Conservation (phyloP, 1,140 invertebrate genomes). For the Trissolcus basalis region DNA sequence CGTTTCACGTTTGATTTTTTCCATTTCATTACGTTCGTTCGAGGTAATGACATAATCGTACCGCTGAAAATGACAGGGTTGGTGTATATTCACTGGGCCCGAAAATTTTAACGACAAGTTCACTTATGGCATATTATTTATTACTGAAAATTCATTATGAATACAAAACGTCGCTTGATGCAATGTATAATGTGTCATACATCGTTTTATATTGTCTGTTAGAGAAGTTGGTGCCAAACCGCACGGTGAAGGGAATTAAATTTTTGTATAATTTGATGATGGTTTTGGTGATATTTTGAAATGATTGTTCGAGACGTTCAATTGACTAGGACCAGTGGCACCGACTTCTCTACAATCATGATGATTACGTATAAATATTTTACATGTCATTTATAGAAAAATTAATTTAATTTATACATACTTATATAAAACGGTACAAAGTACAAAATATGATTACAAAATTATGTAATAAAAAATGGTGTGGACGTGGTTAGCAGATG, state of each 20-base stretch:
- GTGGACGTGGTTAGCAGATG: conserved; percentile 13
- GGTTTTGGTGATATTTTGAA: background rate
- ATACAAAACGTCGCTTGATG: conserved; percentile 15
- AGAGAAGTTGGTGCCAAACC: conserved; percentile 33
- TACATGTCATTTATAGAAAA: conserved; percentile 21
- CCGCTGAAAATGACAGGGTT: no score
- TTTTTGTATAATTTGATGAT: conserved; percentile 7
- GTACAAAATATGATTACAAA: conserved; percentile 43
- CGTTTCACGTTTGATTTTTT: conserved; percentile 1
- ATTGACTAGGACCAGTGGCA: conserved; percentile 35
- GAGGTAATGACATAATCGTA: no score
- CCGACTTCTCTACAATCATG: conserved; percentile 26
- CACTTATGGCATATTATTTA: conserved; percentile 48
- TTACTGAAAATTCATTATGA: conserved; percentile 18
- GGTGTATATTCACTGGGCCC: background rate
- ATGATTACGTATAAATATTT: conserved; percentile 29
- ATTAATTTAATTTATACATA: conserved; percentile 37
- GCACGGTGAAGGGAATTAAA: conserved; percentile 2
- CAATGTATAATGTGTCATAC: conserved; percentile 23
- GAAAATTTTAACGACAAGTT: background rate
- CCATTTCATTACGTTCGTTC: conserved; percentile 13
- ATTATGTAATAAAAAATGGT: conserved; percentile 45
- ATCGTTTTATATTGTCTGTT: conserved; percentile 17
- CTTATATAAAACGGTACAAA: conserved; percentile 26
- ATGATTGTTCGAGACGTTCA: conserved; percentile 15